Evolutionary conservation across 1,140 invertebrate species (phyloP), one percentile per base, ranked within the genome.

Genomic region (Chrysopa pallens): DNA sequence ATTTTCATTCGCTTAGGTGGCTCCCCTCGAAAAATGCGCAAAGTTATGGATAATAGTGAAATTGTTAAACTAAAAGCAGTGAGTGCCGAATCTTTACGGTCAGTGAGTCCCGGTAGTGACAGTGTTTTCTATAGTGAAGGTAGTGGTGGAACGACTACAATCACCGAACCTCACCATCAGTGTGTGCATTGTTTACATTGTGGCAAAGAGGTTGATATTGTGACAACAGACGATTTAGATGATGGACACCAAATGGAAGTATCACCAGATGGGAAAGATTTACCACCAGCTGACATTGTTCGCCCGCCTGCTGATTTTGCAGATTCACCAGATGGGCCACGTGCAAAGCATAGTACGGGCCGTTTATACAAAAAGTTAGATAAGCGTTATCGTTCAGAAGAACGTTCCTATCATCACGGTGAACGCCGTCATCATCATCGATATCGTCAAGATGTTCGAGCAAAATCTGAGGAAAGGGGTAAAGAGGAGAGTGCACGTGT

Each of bases 261-360:
- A 52, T 49, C 17, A 52, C 49, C 28, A 47, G 48, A 13, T 36
- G 31, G n/a, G 2, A 33, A 74, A 58, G 72, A 70, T 23, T 67
- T 69, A 35, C 73, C 74, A 48, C 17, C 17, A 23, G 17, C 17
- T 23, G 80, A 84, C 50, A 86, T 88, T 48, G 83, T 88, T 6
- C 79, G 84, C 51, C 84, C 84, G 3, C 84, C 84, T 6, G 84
- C 82, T 12, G 81, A 83, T 29, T 89, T 89, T 57, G 84, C 80
- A 9, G 84, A 89, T 61, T 86, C 83, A 0, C 84, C 84, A 1
- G 76, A 77, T 42, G 72, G 68, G 44, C 53, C 33, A 13, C 59
- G 46, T 50, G 50, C 45, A 56, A 69, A 57, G 58, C 61, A 60
- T 57, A 52, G 46, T 49, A 48, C 50, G 56, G 69, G 66, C 2